Evolutionary conservation across 2,113 vertebrate genomes (phyloP), one percentile per base, ranked within the genome.

Genomic region (Isichthys henryi): DNA sequence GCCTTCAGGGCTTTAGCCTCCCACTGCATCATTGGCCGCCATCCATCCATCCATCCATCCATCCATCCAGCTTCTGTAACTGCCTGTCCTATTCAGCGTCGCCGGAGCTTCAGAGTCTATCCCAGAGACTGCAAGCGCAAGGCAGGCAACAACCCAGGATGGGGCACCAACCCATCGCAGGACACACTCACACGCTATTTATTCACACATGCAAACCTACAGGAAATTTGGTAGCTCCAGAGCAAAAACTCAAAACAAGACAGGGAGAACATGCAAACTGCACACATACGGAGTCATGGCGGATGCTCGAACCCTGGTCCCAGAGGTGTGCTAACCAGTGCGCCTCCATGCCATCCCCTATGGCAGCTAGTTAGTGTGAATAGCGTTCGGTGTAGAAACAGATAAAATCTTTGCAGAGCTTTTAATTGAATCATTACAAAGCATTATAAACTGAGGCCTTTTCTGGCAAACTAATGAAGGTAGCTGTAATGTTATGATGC

Each of bases 361-460:
- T 11, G 7, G 6, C 66, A 15, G 27, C 66, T 35, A 77, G 70
- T 77, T 39, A 39, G 31, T 19, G 35, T 19, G 27, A 77, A 39
- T 6, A 39, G 17, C 17, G 5, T 15, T 19, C 31, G 5, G 35
- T 39, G 27, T 15, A 77, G 70, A 27, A n/a, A 27, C 9, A 31
- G n/a, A 43, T 43, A 43, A 43, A 80, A 43, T 80, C 35, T 80
- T 19, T 80, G 35, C 31, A 39, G 35, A 43, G 74, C 13, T 80
- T 80, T 80, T 80, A 80, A 80, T 80, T 80, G 35, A 80, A 80
- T 80, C 35, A 80, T 80, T 80, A 19, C 74, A 80, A 80, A 35
- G 5, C 4, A 43, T 80, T 80, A 19, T 80, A 43, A 19, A 19
- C 35, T 7, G 74, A 80, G 74, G 70, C 70, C 11, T 39, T 15